A percentile compares a stretch with the other conserved stretches of the same genome.
phyloP scores from a whole-genome alignment of 1,140 invertebrate species.

The Musca domestica region DNA sequence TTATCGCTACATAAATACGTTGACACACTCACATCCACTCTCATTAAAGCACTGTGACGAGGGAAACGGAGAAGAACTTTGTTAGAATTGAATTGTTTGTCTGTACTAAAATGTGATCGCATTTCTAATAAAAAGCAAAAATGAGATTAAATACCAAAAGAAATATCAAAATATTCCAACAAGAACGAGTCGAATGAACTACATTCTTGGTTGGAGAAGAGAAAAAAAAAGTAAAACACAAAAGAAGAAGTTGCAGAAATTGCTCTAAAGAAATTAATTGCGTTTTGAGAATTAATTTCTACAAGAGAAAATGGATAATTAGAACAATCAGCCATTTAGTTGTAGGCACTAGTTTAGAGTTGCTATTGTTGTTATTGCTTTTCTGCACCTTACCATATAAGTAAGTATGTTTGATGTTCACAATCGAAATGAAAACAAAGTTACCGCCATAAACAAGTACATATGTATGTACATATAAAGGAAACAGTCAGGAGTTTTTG shows the following conservation, averaged over 20 bases:
- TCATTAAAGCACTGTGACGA: too few species aligned
- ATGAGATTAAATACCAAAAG: constrained; percentile 1
- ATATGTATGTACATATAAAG: too few species aligned
- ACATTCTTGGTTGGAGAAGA: background rate
- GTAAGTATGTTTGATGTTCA: too few species aligned
- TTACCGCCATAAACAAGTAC: too few species aligned
- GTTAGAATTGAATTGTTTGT: too few species aligned
- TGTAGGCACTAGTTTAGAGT: background rate
- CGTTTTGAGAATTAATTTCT: constrained; percentile 14
- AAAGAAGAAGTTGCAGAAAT: background rate
- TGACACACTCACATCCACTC: too few species aligned
- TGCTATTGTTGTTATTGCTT: background rate
- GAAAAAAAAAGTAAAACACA: background rate
- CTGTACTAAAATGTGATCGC: too few species aligned
- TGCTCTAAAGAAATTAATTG: constrained; percentile 11
- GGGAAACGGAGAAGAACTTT: too few species aligned
- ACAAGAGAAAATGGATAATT: constrained; percentile 6
- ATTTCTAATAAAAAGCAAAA: background rate
- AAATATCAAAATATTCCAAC: background rate
- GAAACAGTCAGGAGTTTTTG: too few species aligned
- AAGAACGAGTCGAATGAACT: background rate
- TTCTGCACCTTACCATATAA: background rate
- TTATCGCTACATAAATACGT: too few species aligned
- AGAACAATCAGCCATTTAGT: background rate
- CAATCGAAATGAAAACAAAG: too few species aligned